Conservation (phyloP, 2,113 vertebrate species). For the Pelobates fuscus region DNA sequence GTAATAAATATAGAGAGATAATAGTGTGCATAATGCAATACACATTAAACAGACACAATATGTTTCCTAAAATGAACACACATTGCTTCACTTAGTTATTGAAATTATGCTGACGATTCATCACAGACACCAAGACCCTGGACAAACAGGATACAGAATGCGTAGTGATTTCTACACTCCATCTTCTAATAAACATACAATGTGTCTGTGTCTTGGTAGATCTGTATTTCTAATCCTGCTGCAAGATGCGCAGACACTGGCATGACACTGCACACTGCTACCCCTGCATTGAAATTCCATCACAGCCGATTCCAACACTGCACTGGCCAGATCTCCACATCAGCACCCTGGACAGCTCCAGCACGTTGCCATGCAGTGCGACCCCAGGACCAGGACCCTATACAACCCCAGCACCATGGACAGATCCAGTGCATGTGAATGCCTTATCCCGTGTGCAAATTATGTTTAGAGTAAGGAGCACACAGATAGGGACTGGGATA, state of each 20-base stretch:
- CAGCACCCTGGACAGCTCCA: constrained; percentile 10
- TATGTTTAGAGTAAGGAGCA: too few relatives aligned
- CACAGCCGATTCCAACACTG: neutral
- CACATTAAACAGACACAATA: too few relatives aligned
- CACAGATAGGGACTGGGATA: too few relatives aligned
- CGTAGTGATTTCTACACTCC: neutral
- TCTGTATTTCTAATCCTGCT: neutral
- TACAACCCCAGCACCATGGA: neutral
- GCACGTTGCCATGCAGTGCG: too few relatives aligned
- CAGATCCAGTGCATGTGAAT: neutral
- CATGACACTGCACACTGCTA: too few relatives aligned
- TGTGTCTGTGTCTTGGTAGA: neutral
- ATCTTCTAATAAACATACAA: neutral
- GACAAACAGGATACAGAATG: neutral
- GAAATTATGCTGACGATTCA: neutral
- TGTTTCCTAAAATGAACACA: too few relatives aligned
- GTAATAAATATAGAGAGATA: too few relatives aligned
- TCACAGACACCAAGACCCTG: neutral
- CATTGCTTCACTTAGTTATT: too few relatives aligned
- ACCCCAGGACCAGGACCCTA: too few relatives aligned
- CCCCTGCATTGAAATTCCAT: too few relatives aligned
- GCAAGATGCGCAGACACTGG: neutral
- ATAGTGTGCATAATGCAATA: too few relatives aligned
- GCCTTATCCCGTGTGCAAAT: too few relatives aligned
- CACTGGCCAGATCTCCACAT: neutral